Base-by-base conservation (phyloP, 2,797 vertebrate species). In the Parauchenoglanis ngamensis region DNA sequence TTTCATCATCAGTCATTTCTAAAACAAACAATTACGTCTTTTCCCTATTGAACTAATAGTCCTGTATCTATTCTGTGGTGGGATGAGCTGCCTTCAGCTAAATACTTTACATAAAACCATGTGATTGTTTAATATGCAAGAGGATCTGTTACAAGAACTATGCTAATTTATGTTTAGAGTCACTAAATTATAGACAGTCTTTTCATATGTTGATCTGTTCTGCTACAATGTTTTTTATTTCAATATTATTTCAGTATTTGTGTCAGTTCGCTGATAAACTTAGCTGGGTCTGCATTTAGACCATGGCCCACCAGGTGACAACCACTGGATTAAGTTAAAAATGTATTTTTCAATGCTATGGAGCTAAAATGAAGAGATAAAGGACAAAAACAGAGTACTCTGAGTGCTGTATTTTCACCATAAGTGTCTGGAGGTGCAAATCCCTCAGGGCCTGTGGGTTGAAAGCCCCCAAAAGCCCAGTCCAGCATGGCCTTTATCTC, bases 401-500 rank as follows among this genome's bases (percentile, higher is more conserved):
- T 31, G 13, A 52, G 73, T 52, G 17, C 15, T 35, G 40, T 40
- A 46, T 46, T 63, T 90, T 23, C 92, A 96, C 95, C 73, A 52
- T 25, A 84, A 40, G 11, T 35, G 28, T 54, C 88, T 79, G 81
- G 90, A 3, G 75, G 90, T 31, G 80, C 0, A 85, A 96, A 94
- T 49, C 94, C 95, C 0, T 92, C 87, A 0, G 96, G 92, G 84
- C 96, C 96, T 12, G 87, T 85, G 1, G 96, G 96, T 61, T 94
- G 90, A 90, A 96, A 96, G 25, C 95, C 96, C 44, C 86, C 92
- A n/a, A 87, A 90, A 44, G 95, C 96, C 96, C 96, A 96, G 21
- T 95, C 91, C 87, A 96, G 13, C 96, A 96, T 96, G 87, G 91
- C 28, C 86, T 94, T 95, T 40, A 94, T 73, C 90, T 96, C 94